A percentile compares a stretch with the other conserved stretches of the same genome.
phyloP scores from a whole-genome alignment of 2,888 invertebrate genomes.

The Podotricha telesiphe region DNA sequence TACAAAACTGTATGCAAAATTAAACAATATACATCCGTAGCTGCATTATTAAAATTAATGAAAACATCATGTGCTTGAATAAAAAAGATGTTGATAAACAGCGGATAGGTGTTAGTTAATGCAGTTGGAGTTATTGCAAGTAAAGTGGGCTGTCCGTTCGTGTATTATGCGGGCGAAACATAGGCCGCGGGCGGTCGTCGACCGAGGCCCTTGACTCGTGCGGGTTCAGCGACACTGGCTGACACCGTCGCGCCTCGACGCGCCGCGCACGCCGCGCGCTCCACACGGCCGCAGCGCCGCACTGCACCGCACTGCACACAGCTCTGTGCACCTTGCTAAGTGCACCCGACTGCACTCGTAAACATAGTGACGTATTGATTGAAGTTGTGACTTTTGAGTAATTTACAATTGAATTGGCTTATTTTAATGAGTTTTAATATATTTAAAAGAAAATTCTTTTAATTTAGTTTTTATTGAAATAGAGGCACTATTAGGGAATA shows the following conservation, averaged over 20 bases:
- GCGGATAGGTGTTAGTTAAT: conserved; percentile 43
- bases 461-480: not conserved
- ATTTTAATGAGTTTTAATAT: not conserved
- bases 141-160: conserved; percentile 59
- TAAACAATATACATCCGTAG: not conserved
- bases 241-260: conserved; percentile 55
- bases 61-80: conserved; percentile 3
- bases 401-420: too few relatives aligned
- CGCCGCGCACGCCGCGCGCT: conserved; percentile 44
- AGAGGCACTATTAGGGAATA: too few relatives aligned
- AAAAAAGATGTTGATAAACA: conserved; percentile 40
- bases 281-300: conserved; percentile 45
- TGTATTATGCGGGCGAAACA: conserved; percentile 67
- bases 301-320: conserved; percentile 36
- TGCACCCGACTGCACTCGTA: not conserved
- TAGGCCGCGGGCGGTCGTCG: conserved; percentile 76
- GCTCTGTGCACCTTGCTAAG: not conserved
- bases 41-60: conserved; percentile 14
- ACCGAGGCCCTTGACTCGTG: conserved; percentile 81
- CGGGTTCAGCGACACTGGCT: conserved; percentile 77
- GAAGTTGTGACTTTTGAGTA: too few relatives aligned
- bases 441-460: not conserved
- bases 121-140: conserved; percentile 43
- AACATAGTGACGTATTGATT: too few relatives aligned
- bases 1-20: not conserved